phyloP scores from a whole-genome alignment of 2,113 vertebrate species.

The Phyllopteryx taeniolatus region DNA sequence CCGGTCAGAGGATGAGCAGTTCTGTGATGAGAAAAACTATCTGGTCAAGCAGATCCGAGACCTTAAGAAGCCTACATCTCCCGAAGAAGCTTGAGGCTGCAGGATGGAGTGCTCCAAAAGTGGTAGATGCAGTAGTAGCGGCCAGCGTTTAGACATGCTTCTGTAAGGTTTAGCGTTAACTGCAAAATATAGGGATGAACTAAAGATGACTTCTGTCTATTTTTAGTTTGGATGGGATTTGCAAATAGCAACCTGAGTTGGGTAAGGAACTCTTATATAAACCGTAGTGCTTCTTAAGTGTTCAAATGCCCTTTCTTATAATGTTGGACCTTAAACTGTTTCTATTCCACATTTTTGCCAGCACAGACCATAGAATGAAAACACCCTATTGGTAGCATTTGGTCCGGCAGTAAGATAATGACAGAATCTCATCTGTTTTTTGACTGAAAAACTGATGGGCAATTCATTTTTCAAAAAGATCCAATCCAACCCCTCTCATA shows the following conservation, averaged over 20 bases:
- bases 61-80: slow-evolving; percentile 80
- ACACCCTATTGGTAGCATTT: slow-evolving; percentile 15
- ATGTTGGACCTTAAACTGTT: slow-evolving; percentile 58
- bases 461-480: slow-evolving; percentile 57
- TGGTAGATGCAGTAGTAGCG: slow-evolving; percentile 41
- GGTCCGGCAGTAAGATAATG: slow-evolving; percentile 9
- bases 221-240: slow-evolving; percentile 47
- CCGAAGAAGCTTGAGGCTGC: slow-evolving; percentile 64
- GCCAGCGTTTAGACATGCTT: slow-evolving; percentile 36
- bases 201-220: slow-evolving; percentile 44
- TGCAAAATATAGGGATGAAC: slow-evolving; percentile 53
- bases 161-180: slow-evolving; percentile 46
- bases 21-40: slow-evolving; percentile 97
- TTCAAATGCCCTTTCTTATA: slow-evolving; percentile 33
- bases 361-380: slow-evolving; percentile 24
- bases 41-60: slow-evolving; percentile 96
- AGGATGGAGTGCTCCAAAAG: slow-evolving; percentile 5
- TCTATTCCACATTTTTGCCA: slow-evolving; percentile 31
- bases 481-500: slow-evolving; percentile 34
- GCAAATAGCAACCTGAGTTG: slow-evolving; percentile 43
- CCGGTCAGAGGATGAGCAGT: slow-evolving; percentile 91
- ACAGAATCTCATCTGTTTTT: slow-evolving; percentile 38
- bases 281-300: slow-evolving; percentile 51
- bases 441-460: slow-evolving; percentile 31
- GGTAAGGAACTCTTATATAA: slow-evolving; percentile 65